phyloP scores from a whole-genome alignment of 2,888 invertebrate species.

The Drosophila mayaguana region DNA sequence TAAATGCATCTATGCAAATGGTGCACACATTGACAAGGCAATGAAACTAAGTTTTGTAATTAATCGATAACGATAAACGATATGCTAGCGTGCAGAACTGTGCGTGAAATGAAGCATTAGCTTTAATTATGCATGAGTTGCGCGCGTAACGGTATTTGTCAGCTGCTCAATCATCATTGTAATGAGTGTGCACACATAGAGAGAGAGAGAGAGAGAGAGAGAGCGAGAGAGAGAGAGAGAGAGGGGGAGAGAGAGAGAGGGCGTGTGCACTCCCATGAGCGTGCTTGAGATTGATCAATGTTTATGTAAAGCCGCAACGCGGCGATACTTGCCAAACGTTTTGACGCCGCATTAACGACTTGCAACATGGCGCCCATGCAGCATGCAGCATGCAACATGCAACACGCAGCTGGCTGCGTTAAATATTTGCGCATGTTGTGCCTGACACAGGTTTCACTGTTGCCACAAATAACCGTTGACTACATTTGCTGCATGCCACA shows the following conservation, averaged over 20 bases:
- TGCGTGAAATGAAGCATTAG: neutral
- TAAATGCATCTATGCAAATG: neutral
- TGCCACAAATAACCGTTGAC: constrained; percentile 21
- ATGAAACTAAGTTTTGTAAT: neutral
- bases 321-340: constrained; percentile 29
- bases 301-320: constrained; percentile 47
- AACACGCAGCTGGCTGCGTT: constrained; percentile 22
- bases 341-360: constrained; percentile 27
- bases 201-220: constrained; percentile 3
- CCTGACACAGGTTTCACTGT: constrained; percentile 24
- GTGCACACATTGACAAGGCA: neutral
- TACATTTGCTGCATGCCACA: constrained; percentile 18
- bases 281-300: constrained; percentile 55
- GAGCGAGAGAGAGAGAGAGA: neutral
- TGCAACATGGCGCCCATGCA: constrained; percentile 7
- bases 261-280: constrained; percentile 6
- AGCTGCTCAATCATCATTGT: constrained; percentile 45
- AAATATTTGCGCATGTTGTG: constrained; percentile 48
- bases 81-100: constrained; percentile 14
- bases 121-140: constrained; percentile 35
- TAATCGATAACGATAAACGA: constrained; percentile 30
- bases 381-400: constrained; percentile 27
- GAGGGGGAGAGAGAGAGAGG: neutral
- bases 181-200: constrained; percentile 11
- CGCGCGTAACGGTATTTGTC: constrained; percentile 18